Percentiles rank a stretch among this genome's conserved stretches.
Evolutionary conservation across 2,888 invertebrate genomes (phyloP).

Genomic region (Polymixis lichenea): DNA sequence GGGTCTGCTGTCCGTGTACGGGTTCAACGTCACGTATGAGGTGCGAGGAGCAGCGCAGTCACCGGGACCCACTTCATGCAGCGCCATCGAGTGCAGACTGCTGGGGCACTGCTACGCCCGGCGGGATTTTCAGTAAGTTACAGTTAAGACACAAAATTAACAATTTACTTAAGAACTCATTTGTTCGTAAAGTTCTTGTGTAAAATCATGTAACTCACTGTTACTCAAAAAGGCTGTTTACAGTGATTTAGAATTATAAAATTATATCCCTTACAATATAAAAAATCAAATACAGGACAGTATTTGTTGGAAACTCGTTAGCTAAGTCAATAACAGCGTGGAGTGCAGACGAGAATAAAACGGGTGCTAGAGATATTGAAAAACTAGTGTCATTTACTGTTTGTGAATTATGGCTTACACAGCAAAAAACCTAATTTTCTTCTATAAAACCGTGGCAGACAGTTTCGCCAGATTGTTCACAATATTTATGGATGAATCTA

Average conservation of each 20-base stretch:
- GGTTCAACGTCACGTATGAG: conserved; percentile 98
- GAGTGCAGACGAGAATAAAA: conserved; percentile 71
- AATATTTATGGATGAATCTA: neutral
- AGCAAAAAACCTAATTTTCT: neutral
- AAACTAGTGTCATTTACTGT: conserved; percentile 63
- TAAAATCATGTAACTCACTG: neutral
- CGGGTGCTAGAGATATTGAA: neutral
- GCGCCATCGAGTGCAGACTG: conserved; percentile 95
- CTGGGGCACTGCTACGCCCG: conserved; percentile 95
- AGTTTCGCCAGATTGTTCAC: conserved; percentile 42
- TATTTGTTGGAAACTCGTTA: conserved; percentile 65
- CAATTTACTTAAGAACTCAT: neutral
- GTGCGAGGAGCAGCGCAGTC: conserved; percentile 89
- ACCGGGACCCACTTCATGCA: conserved; percentile 92
- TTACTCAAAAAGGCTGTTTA: neutral
- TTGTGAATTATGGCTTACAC: conserved; percentile 59
- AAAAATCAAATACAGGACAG: neutral
- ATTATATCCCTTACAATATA: neutral
- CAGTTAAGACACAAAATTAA: neutral
- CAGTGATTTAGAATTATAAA: neutral
- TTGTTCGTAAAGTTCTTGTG: too few species aligned
- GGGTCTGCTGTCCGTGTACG: conserved; percentile 95
- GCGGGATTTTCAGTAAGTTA: conserved; percentile 93
- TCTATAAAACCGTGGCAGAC: conserved; percentile 42
- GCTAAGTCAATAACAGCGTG: conserved; percentile 70